A percentile compares a stretch with the other conserved stretches of the same genome.
Conservation (phyloP, 2,113 vertebrate species). For the Ceyx margarethae region DNA sequence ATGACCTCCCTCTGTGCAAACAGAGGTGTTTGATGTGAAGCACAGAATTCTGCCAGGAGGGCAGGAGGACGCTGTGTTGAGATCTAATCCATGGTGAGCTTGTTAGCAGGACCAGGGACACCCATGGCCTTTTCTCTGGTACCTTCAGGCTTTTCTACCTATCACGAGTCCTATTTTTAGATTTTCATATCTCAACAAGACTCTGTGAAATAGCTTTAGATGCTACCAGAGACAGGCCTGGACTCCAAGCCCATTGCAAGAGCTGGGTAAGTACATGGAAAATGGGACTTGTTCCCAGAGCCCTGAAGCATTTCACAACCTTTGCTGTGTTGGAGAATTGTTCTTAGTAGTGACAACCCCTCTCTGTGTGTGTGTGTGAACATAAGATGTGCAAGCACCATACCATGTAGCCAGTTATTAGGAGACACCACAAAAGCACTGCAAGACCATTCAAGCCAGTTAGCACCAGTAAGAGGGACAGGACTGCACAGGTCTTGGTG, state of each 20-base stretch:
- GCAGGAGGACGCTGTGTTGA: rapidly evolving
- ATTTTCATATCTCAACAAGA: not conserved
- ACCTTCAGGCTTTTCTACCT: not conserved
- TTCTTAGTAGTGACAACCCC: not conserved
- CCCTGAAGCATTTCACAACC: not conserved
- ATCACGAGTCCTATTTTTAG: not conserved
- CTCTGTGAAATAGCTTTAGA: not conserved
- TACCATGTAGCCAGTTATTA: not conserved
- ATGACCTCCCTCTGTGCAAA: not conserved
- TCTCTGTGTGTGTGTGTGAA: not conserved
- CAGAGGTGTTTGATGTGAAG: not conserved
- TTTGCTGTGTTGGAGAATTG: not conserved
- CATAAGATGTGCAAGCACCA: not conserved
- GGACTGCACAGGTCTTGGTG: not conserved
- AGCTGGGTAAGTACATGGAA: rapidly evolving
- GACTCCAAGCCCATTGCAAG: not conserved
- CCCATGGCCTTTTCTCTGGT: not conserved
- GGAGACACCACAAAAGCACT: not conserved
- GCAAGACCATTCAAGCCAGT: not conserved
- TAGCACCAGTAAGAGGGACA: not conserved
- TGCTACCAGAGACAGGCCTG: not conserved
- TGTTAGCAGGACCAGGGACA: not conserved
- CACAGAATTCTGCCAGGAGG: not conserved
- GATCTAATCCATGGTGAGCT: not conserved
- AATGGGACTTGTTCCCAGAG: rapidly evolving